Percentiles rank a stretch among this genome's conserved stretches.
Conservation (phyloP, 2,888 invertebrate species). For the Timandra comae region DNA sequence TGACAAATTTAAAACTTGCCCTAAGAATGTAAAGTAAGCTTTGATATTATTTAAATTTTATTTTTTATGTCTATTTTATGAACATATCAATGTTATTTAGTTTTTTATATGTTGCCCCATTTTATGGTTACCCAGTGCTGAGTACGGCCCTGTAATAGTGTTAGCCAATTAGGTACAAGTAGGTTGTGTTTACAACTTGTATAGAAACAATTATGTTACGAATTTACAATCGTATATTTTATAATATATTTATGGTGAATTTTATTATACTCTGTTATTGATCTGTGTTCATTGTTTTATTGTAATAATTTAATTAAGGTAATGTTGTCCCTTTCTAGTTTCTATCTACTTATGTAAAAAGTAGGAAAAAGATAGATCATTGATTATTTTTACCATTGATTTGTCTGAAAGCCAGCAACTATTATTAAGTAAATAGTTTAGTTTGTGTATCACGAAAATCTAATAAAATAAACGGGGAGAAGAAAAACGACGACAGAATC, state of each 20-base stretch:
- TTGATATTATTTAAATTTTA: neutral
- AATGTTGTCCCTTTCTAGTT: no score
- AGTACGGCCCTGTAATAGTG: constrained; percentile 10
- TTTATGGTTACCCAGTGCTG: constrained; percentile 1
- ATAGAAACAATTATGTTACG: constrained; percentile 14
- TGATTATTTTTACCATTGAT: no score
- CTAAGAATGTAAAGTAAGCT: neutral
- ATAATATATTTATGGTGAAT: constrained; percentile 49
- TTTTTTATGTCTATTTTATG: neutral
- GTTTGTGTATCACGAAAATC: no score
- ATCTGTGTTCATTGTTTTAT: constrained; percentile 35
- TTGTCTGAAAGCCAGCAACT: no score
- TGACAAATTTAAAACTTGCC: no score
- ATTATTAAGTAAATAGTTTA: no score
- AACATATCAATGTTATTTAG: constrained; percentile 11
- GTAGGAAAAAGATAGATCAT: no score
- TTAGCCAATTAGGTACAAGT: constrained; percentile 8
- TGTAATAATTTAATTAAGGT: no score
- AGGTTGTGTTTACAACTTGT: constrained; percentile 8
- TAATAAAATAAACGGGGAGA: no score
- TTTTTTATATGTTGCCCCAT: constrained; percentile 7
- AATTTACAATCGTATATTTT: constrained; percentile 49
- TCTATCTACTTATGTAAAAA: no score
- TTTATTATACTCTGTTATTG: constrained; percentile 58
- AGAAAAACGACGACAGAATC: no score